Conservation (phyloP, 2,797 vertebrate genomes). For the Liparis tanakae region DNA sequence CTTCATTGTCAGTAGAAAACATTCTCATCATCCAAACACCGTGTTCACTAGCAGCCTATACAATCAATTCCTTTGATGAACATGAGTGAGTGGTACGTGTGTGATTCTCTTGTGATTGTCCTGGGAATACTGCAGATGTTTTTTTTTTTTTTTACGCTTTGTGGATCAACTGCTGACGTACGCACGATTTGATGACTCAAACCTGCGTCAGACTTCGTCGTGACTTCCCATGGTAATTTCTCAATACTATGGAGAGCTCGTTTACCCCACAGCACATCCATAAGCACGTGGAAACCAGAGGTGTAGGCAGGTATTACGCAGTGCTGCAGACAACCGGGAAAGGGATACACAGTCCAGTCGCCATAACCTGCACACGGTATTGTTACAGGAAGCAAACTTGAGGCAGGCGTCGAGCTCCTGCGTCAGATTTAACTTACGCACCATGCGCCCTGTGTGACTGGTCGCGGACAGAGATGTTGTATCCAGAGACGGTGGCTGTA, state of each 20-base stretch:
- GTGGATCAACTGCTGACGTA: slow-evolving; percentile 75
- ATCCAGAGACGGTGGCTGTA: slow-evolving; percentile 50
- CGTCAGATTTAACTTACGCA: slow-evolving; percentile 79
- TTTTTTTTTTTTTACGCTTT: slow-evolving; percentile 21
- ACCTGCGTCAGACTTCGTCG: slow-evolving; percentile 81
- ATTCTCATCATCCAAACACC: background rate
- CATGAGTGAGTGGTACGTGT: slow-evolving; percentile 32
- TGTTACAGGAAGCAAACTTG: slow-evolving; percentile 41
- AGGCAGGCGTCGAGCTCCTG: slow-evolving; percentile 61
- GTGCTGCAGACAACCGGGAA: slow-evolving; percentile 7
- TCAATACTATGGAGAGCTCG: slow-evolving; percentile 28
- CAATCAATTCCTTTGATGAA: background rate
- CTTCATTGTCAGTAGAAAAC: background rate
- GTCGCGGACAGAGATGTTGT: slow-evolving; percentile 65
- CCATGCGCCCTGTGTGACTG: slow-evolving; percentile 57
- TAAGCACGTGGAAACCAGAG: slow-evolving; percentile 63
- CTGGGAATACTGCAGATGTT: slow-evolving; percentile 72
- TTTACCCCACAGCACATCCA: slow-evolving; percentile 56
- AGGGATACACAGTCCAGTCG: background rate
- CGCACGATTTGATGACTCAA: slow-evolving; percentile 78
- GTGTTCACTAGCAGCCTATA: slow-evolving; percentile 5
- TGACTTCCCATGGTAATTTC: slow-evolving; percentile 80
- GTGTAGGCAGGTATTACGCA: background rate
- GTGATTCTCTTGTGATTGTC: slow-evolving; percentile 16
- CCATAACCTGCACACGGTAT: slow-evolving; percentile 13